These are phyloP conservation scores for Mactromeris polynyma DNA, from an alignment of 2,888 invertebrate species.

Conservation along the genomic window DNA sequence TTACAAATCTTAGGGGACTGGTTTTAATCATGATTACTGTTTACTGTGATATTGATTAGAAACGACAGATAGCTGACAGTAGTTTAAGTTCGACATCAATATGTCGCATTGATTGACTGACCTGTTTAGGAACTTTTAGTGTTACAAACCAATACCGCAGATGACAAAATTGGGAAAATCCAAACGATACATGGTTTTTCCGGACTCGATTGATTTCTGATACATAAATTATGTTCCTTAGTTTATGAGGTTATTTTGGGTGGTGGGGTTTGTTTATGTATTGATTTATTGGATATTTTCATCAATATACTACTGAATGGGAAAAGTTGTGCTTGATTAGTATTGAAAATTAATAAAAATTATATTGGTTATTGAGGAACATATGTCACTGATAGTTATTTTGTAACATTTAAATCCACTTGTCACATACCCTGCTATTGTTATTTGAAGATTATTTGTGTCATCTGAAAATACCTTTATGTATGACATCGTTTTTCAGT, in stretches of 20 bases:
- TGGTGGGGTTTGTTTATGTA: conserved; percentile 27
- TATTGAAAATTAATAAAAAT: conserved; percentile 16
- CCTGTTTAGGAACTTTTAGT: conserved; percentile 53
- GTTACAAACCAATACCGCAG: conserved; percentile 60
- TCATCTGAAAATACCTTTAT: not conserved
- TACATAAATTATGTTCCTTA: conserved; percentile 37
- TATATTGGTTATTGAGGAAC: not conserved
- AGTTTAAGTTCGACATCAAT: conserved; percentile 60
- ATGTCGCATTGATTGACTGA: conserved; percentile 69
- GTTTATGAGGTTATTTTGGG: conserved; percentile 41
- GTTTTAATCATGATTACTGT: conserved; percentile 51
- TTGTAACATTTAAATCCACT: not conserved
- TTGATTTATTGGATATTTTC: conserved; percentile 35
- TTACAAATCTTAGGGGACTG: conserved; percentile 67
- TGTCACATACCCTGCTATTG: not conserved
- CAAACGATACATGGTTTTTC: conserved; percentile 51
- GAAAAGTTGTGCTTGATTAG: not conserved
- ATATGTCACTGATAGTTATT: not conserved
- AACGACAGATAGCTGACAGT: conserved; percentile 38
- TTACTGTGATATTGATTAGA: conserved; percentile 62
- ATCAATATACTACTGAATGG: not conserved
- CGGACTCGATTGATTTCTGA: conserved; percentile 63
- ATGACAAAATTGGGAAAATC: conserved; percentile 24
- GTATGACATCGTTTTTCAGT: not conserved
- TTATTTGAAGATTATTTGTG: not conserved